Evolutionary conservation across 64 coral and sea anemone species (phyloP).

Genomic region (Pocillopora damicornis): DNA sequence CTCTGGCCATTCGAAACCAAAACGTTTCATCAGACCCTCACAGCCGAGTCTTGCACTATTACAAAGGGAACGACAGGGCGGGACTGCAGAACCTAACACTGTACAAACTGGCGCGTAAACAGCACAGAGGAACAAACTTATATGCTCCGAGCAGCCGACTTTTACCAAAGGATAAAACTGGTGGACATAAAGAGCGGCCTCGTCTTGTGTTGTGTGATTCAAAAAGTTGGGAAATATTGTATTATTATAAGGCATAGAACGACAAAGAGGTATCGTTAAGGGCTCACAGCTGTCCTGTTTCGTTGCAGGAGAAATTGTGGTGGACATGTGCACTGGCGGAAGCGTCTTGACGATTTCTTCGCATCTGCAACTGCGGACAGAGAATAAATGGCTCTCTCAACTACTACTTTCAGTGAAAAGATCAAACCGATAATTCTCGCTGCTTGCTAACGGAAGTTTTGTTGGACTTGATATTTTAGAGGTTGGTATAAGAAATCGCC

Average conservation of each 20-base stretch:
- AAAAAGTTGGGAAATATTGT: slow-evolving; percentile 49
- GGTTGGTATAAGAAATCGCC: too few species aligned
- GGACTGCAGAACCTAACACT: neutral
- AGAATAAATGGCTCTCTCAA: too few species aligned
- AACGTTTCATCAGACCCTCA: slow-evolving; percentile 20
- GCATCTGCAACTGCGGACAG: neutral
- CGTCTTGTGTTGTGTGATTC: slow-evolving; percentile 26
- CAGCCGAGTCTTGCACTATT: slow-evolving; percentile 26
- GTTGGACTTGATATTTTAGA: too few species aligned
- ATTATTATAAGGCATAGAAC: slow-evolving; percentile 15
- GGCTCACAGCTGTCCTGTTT: neutral
- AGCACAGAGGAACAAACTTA: slow-evolving; percentile 31
- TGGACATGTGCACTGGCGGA: neutral
- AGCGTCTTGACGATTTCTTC: neutral
- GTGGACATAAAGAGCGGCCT: slow-evolving; percentile 24
- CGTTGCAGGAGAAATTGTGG: neutral
- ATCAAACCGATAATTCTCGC: too few species aligned
- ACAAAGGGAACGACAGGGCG: slow-evolving; percentile 48
- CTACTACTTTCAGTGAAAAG: too few species aligned
- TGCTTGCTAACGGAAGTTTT: too few species aligned
- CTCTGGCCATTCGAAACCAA: slow-evolving; percentile 7
- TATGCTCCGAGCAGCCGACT: slow-evolving; percentile 27
- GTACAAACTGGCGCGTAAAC: slow-evolving; percentile 41
- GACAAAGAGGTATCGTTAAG: slow-evolving; percentile 36
- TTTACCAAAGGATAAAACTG: slow-evolving; percentile 35